A percentile compares a stretch with the other conserved stretches of the same genome.
Evolutionary conservation across 2,888 invertebrate genomes (phyloP).

Genomic region (Tenthredo distinguenda): DNA sequence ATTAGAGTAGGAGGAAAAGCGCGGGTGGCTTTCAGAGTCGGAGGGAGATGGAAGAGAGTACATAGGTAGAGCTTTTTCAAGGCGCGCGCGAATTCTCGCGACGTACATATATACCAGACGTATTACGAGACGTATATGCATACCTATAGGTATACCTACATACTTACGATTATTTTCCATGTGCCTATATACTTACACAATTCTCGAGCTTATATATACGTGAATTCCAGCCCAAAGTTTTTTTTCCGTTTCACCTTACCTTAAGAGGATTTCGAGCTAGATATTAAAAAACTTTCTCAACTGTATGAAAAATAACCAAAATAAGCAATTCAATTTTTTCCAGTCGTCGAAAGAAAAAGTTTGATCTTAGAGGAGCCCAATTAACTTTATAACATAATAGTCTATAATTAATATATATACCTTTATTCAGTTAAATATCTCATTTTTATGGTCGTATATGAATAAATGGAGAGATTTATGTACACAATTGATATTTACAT

Average conservation of each 20-base stretch:
- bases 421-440: neutral
- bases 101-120: neutral
- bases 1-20: slow-evolving; percentile 39
- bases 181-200: neutral
- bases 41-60: neutral
- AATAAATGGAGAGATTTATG: neutral
- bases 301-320: neutral
- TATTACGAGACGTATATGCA: slow-evolving; percentile 16
- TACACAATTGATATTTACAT: neutral
- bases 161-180: neutral
- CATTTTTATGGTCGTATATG: neutral
- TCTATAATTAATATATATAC: neutral
- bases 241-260: neutral
- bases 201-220: neutral
- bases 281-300: neutral
- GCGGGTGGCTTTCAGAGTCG: neutral
- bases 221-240: neutral
- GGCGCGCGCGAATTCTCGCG: slow-evolving; percentile 12
- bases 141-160: neutral
- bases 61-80: neutral
- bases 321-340: neutral
- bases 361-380: neutral
- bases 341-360: neutral
- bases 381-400: neutral
- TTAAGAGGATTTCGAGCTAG: neutral